Evolutionary conservation across 1,140 invertebrate species (phyloP), one percentile per base, ranked within the genome.

Genomic region (Anoplolepis gracilipes): DNA sequence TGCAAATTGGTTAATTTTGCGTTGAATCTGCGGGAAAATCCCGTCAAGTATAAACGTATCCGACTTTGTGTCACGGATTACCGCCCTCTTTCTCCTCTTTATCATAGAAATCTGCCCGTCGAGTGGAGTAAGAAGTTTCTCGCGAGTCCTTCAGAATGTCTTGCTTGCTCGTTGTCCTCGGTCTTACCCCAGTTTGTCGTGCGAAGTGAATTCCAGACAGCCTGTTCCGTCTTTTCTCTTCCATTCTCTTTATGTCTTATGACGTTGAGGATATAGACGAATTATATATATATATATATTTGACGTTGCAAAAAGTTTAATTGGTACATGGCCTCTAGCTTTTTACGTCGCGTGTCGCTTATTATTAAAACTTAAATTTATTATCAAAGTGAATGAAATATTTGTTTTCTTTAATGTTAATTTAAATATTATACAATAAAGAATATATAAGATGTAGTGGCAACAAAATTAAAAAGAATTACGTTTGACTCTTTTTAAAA

Each of bases 1-100:
- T 85, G 81, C 85, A 81, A 89, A 90, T 90, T 90, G 86, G 85
- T 81, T 84, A 86, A 89, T 89, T 89, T 84, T 67, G 77, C 77
- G 22, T 53, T 64, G 33, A 81, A 86, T 75, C 67, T 64, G 55
- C 78, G 30, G 78, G 46, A 49, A 55, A 84, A 86, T 89, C 88
- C 72, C 87, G 16, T 16, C 5, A 62, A 86, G 76, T 88, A 69
- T 64, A 49, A 49, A 19, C 42, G 65, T 46, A 39, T 57, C 69
- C 53, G 25, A 67, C 30, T 62, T 36, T 7, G 33, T 64, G 28
- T 22, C 59, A 59, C 36, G 64, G 39, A 62, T 36, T 62, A 22
- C 4, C 6, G 5, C 5, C 28, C 57, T 46, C 59, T 75, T 42
- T 53, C 53, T 25, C 10, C n/a, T 16, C 33, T 55, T 42, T n/a